phyloP scores from a whole-genome alignment of 1,140 invertebrate species.

The Ectropis grisescens region DNA sequence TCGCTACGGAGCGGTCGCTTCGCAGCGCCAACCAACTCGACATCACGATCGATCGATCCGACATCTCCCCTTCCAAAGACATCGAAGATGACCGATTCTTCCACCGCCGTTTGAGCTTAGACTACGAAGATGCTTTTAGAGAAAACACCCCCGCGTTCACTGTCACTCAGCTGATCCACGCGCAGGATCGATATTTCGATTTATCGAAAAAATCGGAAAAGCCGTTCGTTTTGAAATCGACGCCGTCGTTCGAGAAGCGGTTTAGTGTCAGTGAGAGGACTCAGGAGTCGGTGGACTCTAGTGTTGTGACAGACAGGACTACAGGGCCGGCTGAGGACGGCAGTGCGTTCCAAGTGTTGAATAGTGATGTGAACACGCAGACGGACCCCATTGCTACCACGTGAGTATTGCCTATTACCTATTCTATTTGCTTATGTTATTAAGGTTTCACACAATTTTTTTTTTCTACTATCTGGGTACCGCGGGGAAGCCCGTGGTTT shows the following conservation, averaged over 20 bases:
- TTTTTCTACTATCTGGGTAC: no score
- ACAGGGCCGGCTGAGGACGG: no score
- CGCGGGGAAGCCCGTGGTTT: no score
- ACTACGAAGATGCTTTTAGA: slow-evolving; percentile 35
- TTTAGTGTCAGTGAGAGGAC: slow-evolving; percentile 20
- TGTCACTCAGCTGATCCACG: slow-evolving; percentile 54
- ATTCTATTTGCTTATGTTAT: no score
- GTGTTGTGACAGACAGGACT: no score
- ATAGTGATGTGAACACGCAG: no score
- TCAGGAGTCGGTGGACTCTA: slow-evolving; percentile 11
- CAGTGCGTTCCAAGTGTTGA: no score
- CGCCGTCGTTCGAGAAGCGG: slow-evolving; percentile 9
- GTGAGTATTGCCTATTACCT: no score
- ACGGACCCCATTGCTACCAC: no score
- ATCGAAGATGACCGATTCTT: slow-evolving; percentile 46
- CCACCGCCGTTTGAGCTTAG: slow-evolving; percentile 19
- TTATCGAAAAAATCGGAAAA: slow-evolving; percentile 32
- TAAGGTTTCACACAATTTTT: no score
- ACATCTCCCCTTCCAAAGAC: slow-evolving; percentile 33
- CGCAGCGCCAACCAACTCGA: slow-evolving; percentile 30
- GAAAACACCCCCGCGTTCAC: slow-evolving; percentile 33
- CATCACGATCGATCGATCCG: slow-evolving; percentile 39
- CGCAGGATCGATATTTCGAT: slow-evolving; percentile 58
- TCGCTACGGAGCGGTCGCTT: slow-evolving; percentile 39
- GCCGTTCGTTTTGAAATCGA: slow-evolving; percentile 4